A percentile compares a stretch with the other conserved stretches of the same genome.
phyloP scores from a whole-genome alignment of 2,888 invertebrate species.

The Keiferia lycopersicella region DNA sequence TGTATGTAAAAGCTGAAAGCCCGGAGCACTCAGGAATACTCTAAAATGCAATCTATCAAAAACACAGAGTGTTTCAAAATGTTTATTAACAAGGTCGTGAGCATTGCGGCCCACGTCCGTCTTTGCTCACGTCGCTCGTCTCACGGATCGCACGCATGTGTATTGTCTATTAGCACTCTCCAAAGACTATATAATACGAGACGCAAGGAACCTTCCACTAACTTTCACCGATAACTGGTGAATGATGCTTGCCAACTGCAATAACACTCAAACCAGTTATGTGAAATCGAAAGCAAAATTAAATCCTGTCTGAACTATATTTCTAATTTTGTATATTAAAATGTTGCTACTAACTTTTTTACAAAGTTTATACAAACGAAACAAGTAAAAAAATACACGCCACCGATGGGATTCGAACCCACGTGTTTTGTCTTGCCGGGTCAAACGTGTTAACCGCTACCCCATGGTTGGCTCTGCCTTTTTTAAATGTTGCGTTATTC shows the following conservation, averaged over 20 bases:
- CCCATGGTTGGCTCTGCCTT: too few species aligned
- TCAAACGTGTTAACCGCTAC: too few species aligned
- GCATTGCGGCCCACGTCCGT: too few species aligned
- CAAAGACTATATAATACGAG: constrained; percentile 42
- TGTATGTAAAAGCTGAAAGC: too few species aligned
- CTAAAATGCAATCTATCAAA: constrained; percentile 40
- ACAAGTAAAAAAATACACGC: too few species aligned
- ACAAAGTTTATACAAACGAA: too few species aligned
- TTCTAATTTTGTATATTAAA: too few species aligned
- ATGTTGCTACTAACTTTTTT: too few species aligned
- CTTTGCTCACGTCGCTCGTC: not conserved
- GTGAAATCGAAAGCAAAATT: not conserved
- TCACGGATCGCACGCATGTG: constrained; percentile 76
- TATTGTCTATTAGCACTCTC: constrained; percentile 67
- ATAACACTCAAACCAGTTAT: constrained; percentile 47
- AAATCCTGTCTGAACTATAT: not conserved
- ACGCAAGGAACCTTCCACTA: constrained; percentile 55
- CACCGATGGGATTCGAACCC: too few species aligned
- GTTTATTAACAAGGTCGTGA: constrained; percentile 62
- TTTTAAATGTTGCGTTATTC: too few species aligned
- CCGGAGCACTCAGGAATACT: not conserved
- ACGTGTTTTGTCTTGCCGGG: too few species aligned
- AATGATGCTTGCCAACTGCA: constrained; percentile 69
- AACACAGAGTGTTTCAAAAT: constrained; percentile 61
- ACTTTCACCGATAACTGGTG: constrained; percentile 69